A percentile compares a stretch with the other conserved stretches of the same genome.
Evolutionary conservation across 1,140 invertebrate species (phyloP).

Genomic region (Platyscapa corneri): DNA sequence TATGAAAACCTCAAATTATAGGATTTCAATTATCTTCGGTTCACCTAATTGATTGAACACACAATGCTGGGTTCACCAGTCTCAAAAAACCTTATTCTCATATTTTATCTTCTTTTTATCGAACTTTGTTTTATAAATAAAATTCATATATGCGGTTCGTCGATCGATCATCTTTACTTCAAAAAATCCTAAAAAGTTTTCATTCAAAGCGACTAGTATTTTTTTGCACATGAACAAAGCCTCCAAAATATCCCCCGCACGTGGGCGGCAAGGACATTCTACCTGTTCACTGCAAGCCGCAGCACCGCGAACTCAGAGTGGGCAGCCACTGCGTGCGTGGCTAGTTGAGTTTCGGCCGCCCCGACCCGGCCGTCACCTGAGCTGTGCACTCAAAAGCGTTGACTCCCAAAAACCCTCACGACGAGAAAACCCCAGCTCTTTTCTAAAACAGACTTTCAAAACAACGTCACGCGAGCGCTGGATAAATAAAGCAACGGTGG

Average conservation of each 20-base stretch:
- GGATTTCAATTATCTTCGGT: not conserved
- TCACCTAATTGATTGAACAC: not conserved
- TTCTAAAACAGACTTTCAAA: too few species aligned
- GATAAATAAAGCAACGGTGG: not conserved
- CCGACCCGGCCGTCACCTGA: not conserved
- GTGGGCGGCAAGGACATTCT: not conserved
- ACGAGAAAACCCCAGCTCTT: too few species aligned
- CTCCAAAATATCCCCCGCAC: not conserved
- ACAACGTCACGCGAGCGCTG: too few species aligned
- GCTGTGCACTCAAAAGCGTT: not conserved
- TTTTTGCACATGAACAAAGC: too few species aligned
- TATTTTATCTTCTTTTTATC: not conserved
- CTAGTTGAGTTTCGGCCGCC: too few species aligned
- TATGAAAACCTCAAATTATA: not conserved
- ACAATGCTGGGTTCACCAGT: too few species aligned
- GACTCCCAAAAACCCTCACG: constrained; percentile 15
- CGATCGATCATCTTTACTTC: too few species aligned
- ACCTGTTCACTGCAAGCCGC: not conserved
- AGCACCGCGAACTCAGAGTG: not conserved
- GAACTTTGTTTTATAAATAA: too few species aligned
- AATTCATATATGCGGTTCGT: too few species aligned
- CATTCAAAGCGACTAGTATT: too few species aligned
- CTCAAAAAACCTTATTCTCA: not conserved
- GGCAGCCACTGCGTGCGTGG: too few species aligned
- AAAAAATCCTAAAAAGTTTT: too few species aligned